Base-by-base conservation (phyloP, 1,140 invertebrate species). In the Acromyrmex charruanus region DNA sequence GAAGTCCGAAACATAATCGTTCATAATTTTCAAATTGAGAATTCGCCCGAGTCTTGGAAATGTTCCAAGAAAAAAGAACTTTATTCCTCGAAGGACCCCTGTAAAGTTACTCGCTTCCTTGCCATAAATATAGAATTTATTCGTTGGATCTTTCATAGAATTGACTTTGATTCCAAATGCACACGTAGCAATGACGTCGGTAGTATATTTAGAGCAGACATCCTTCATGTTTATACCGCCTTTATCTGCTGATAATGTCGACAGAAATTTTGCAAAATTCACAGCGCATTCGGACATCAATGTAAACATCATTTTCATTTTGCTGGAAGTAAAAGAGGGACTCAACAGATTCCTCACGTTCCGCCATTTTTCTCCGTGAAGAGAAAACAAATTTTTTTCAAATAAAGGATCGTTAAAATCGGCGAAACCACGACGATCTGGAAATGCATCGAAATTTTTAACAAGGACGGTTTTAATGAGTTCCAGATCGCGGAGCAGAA, bases 401-500 rank as follows among this genome's bases (percentile, higher is more conserved):
- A 94, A 81, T 6, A 96, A 84, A 1, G 90, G 82, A 7, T 95
- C 92, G 7, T 87, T 68, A 16, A 90, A 89, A 1, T 44, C 39
- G 0, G 89, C 84, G 72, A 95, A 85, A 77, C 66, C 88, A 58
- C 89, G 74, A 89, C 95, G 95, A 86, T 96, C 86, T 0, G 89
- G 72, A 63, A 95, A 94, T 71, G 87, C 71, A 31, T 93, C 92
- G 49, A 94, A 93, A 66, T 91, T 87, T 80, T 94, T 94, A 0
- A 93, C 77, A 1, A 88, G 53, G 1, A 94, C 68, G 12, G 71
- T 28, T 44, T 95, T 61, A 7, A 95, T 92, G 2, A 95, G 75
- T 75, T 95, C 94, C 0, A 91, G 89, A 80, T 95, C 94, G 18
- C 92, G 85, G 0, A 96, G 39, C 0, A 95, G 31, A 14, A 95